Base-by-base conservation (phyloP, 1,140 invertebrate genomes). In the Bombus vancouverensis region DNA sequence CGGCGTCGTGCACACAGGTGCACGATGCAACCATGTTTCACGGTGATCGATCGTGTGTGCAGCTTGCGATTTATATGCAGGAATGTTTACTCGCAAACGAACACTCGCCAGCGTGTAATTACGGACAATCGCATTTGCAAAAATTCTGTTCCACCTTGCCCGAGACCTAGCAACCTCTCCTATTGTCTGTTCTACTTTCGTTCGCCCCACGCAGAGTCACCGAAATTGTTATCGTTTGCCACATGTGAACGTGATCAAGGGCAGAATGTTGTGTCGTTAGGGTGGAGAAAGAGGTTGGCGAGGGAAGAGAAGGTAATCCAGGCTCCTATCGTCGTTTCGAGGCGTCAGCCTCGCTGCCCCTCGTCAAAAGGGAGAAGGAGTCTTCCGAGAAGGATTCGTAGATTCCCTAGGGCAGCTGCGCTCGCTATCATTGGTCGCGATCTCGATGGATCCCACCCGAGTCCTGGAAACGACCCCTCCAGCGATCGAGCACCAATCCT, bases 391-490 rank as follows among this genome's bases (percentile, higher is more conserved):
- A 83, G 81, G 79, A 86, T 76, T 86, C 71, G 71, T 86, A 15
- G 85, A 74, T 83, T 83, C 85, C 90, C 89, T 76, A 62, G 86
- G 91, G 91, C 93, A 94, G 94, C 93, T 93, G 94, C 90, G 89
- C 84, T 71, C 91, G 82, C 92, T 95, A 95, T 95, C 95, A 95
- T 95, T 95, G 95, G 95, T 93, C 92, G 90, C 92, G 93, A 95
- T 95, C 94, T 95, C 86, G 84, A 79, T 81, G 76, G 86, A 91
- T 93, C 92, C 93, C 93, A 91, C 89, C 88, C 86, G 92, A 87
- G 89, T 89, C 87, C 89, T 89, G 89, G 90, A 94, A 93, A 93
- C 92, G 91, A 93, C 93, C 93, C 94, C 93, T 93, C 91, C 86
- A 80, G 90, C 88, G 90, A 93, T 94, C 92, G 88, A 93, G 92